phyloP scores from a whole-genome alignment of 1,140 invertebrate species.

The Papilio polytes region DNA sequence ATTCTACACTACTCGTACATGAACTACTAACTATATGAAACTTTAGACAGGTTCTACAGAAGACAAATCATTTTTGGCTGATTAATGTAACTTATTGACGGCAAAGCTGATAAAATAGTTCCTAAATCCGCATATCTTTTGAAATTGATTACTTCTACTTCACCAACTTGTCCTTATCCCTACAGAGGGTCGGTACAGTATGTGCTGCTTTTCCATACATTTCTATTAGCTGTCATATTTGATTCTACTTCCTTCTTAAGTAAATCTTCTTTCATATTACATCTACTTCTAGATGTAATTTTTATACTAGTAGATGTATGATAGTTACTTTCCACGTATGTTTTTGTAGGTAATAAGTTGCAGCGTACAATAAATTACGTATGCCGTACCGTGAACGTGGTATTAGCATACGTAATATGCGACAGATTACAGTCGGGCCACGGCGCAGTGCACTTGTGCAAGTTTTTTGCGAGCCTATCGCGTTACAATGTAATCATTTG shows the following conservation, averaged over 20 bases:
- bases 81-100: no score
- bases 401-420: slow-evolving; percentile 23
- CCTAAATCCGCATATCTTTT: no score
- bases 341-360: not conserved
- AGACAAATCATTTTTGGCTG: not conserved
- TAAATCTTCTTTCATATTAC: no score
- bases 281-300: not conserved
- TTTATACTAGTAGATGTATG: not conserved
- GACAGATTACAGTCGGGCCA: not conserved
- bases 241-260: no score
- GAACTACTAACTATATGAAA: no score
- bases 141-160: no score
- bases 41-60: not conserved
- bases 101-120: no score
- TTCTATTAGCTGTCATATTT: no score
- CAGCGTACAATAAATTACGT: not conserved
- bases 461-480: slow-evolving; percentile 62
- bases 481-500: slow-evolving; percentile 57
- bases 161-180: no score
- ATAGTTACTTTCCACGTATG: not conserved
- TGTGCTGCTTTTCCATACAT: no score
- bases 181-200: no score
- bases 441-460: slow-evolving; percentile 53
- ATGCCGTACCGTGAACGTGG: not conserved
- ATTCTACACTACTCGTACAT: no score